Evolutionary conservation across 2,888 invertebrate species (phyloP).

Genomic region (Lissocephala sabroskyi): DNA sequence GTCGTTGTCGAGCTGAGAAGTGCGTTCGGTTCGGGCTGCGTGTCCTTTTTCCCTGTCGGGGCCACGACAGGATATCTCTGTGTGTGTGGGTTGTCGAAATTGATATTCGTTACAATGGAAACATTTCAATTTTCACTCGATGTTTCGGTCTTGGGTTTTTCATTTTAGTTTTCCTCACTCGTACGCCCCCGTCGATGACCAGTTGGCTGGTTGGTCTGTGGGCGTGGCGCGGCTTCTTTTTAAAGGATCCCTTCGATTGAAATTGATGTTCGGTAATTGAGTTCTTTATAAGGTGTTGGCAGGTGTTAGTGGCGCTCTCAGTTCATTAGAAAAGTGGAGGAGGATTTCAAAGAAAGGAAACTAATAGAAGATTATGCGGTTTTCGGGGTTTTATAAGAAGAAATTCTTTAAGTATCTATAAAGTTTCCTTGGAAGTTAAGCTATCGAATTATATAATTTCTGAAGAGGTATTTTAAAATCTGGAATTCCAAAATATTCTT

Average conservation of each 20-base stretch:
- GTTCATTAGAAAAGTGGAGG: no score
- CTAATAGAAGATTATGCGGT: no score
- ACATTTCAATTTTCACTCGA: slow-evolving; percentile 60
- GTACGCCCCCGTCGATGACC: neutral
- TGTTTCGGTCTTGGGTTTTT: slow-evolving; percentile 33
- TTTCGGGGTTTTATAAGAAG: no score
- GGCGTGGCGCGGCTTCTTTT: slow-evolving; percentile 4
- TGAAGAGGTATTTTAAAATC: no score
- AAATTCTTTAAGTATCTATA: no score
- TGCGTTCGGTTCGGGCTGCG: slow-evolving; percentile 19
- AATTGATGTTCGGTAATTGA: no score
- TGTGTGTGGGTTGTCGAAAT: slow-evolving; percentile 40
- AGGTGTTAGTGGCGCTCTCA: neutral
- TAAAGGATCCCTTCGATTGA: neutral
- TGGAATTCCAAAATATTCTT: no score
- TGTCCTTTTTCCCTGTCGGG: slow-evolving; percentile 33
- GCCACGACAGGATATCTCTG: slow-evolving; percentile 9
- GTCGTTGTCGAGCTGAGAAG: neutral
- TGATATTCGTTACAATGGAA: slow-evolving; percentile 50
- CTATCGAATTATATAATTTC: no score
- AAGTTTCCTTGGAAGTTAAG: no score
- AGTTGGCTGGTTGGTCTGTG: no score
- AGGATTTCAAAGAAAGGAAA: no score
- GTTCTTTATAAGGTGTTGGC: no score
- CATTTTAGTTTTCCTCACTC: slow-evolving; percentile 12